A percentile compares a stretch with the other conserved stretches of the same genome.
Conservation (phyloP, 53 echinoderm and acorn worm species). For the Stichopus horrens region DNA sequence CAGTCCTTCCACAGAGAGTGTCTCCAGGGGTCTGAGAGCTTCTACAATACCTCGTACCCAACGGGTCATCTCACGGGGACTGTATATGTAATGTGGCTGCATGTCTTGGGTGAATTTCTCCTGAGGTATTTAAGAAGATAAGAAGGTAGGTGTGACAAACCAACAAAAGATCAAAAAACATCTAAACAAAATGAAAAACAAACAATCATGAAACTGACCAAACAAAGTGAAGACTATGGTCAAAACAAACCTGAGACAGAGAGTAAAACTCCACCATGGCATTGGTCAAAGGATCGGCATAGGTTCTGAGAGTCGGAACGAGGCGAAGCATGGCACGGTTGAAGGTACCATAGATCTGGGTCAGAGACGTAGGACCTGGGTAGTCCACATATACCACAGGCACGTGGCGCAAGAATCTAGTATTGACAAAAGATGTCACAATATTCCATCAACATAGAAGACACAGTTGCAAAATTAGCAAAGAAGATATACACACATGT, state of each 20-base stretch:
- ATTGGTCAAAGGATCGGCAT: constrained; percentile 94
- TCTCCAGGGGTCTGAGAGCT: constrained; percentile 95
- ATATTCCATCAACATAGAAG: background rate
- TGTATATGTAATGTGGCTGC: constrained; percentile 99
- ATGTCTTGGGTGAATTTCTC: constrained; percentile 99
- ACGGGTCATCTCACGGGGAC: constrained; percentile 99
- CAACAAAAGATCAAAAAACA: background rate
- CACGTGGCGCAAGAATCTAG: constrained; percentile 93
- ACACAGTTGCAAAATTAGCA: too few relatives aligned
- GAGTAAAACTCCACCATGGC: constrained; percentile 99
- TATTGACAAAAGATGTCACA: background rate
- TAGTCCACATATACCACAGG: constrained; percentile 98
- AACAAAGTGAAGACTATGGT: background rate
- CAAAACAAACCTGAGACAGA: constrained; percentile 74
- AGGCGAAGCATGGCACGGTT: constrained; percentile 90
- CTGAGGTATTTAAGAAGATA: constrained; percentile 29
- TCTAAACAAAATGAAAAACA: background rate
- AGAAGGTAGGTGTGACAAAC: background rate
- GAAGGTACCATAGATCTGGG: constrained; percentile 98
- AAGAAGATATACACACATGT: too few relatives aligned
- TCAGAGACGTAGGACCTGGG: constrained; percentile 88
- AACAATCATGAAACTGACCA: background rate
- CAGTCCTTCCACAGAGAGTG: constrained; percentile 91
- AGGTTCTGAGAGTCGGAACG: constrained; percentile 83
- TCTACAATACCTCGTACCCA: constrained; percentile 99